A percentile compares a stretch with the other conserved stretches of the same genome.
Evolutionary conservation across 2,888 invertebrate species (phyloP).

Genomic region (Tanypteryx hageni): DNA sequence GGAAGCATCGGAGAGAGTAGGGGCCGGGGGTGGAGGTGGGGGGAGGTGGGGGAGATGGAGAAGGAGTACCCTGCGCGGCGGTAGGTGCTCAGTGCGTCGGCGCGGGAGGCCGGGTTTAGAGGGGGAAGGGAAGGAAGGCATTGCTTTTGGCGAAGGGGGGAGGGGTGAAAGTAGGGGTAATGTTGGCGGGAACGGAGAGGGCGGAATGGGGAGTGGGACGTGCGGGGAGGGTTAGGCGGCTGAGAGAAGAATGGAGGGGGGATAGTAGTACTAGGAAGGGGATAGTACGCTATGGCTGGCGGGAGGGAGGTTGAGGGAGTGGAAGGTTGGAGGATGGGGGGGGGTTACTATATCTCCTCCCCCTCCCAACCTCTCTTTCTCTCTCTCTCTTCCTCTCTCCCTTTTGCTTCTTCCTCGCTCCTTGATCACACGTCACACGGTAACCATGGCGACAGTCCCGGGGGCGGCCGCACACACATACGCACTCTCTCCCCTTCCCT

Average conservation of each 20-base stretch:
- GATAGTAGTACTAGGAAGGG: not conserved
- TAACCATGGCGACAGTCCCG: slow-evolving; percentile 61
- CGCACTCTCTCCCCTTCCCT: slow-evolving; percentile 1
- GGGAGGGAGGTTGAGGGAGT: not conserved
- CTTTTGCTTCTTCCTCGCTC: slow-evolving; percentile 55
- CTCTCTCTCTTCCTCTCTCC: slow-evolving; percentile 17
- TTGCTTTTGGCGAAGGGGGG: not conserved
- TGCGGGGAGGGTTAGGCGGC: not conserved
- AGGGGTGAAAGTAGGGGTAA: slow-evolving; percentile 36
- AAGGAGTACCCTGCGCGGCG: not conserved
- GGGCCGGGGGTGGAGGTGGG: not conserved
- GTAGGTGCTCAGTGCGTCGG: slow-evolving; percentile 59
- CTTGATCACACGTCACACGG: slow-evolving; percentile 64
- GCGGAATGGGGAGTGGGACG: not conserved
- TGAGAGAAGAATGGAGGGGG: not conserved
- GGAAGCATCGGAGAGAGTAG: slow-evolving; percentile 31
- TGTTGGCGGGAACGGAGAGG: slow-evolving; percentile 24
- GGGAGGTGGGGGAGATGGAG: not conserved
- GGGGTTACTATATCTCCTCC: slow-evolving; percentile 29
- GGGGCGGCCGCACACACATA: slow-evolving; percentile 56
- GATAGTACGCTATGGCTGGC: not conserved
- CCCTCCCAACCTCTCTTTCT: not conserved
- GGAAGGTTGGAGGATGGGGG: slow-evolving; percentile 8
- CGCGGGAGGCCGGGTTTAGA: slow-evolving; percentile 24
- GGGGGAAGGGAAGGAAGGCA: not conserved